Evolutionary conservation across 2,888 invertebrate genomes (phyloP).

Genomic region (Deilephila elpenor): DNA sequence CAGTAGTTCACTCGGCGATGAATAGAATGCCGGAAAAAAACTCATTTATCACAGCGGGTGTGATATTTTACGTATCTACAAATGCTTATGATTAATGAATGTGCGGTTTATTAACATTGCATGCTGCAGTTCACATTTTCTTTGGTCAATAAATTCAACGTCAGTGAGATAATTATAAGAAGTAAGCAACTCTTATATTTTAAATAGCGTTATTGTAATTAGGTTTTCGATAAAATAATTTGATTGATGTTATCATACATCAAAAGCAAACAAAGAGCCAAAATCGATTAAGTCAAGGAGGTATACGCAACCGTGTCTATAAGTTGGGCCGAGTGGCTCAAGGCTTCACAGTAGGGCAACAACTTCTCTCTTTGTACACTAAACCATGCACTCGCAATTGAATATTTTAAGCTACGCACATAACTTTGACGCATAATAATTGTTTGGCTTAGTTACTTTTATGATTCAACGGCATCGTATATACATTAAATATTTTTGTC

Average conservation of each 20-base stretch:
- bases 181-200: not conserved
- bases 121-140: not conserved
- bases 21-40: not conserved
- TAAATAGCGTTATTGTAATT: not conserved
- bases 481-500: not conserved
- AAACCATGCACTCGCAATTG: constrained; percentile 65
- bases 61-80: not conserved
- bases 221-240: not conserved
- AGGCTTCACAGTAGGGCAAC: constrained; percentile 69
- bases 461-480: not conserved
- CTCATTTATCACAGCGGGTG: constrained; percentile 10
- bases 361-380: constrained; percentile 72
- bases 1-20: not conserved
- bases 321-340: constrained; percentile 57
- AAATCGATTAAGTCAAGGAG: constrained; percentile 25
- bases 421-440: constrained; percentile 40
- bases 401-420: constrained; percentile 58
- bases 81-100: constrained; percentile 1
- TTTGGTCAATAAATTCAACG: not conserved
- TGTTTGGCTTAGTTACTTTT: constrained; percentile 27
- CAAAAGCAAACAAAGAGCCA: constrained; percentile 33
- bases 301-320: constrained; percentile 44
- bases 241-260: not conserved
- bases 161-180: constrained; percentile 1
- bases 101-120: not conserved